phyloP scores from a whole-genome alignment of 2,113 vertebrate genomes.

The Chitala chitala region DNA sequence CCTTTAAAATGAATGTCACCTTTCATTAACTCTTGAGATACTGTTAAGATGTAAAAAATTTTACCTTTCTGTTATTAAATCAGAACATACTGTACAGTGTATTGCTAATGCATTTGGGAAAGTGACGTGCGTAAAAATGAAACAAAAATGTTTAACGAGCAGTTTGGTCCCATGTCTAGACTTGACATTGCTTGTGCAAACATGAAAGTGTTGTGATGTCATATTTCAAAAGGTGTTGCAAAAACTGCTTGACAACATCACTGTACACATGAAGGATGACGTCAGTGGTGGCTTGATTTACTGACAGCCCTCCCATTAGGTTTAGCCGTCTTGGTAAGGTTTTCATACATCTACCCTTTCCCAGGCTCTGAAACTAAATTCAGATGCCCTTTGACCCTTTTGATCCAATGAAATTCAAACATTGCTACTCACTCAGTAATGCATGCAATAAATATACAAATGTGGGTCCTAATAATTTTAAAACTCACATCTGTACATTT shows the following conservation, averaged over 20 bases:
- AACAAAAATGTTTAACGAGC: not conserved
- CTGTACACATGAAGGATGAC: not conserved
- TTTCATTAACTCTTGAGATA: too few species aligned
- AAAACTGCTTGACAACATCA: not conserved
- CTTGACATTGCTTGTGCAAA: not conserved
- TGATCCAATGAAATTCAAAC: not conserved
- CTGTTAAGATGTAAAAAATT: too few species aligned
- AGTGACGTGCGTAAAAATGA: not conserved
- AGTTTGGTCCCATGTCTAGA: not conserved
- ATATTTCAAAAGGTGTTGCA: too few species aligned
- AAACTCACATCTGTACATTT: not conserved
- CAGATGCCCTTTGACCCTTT: constrained; percentile 1
- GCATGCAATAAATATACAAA: not conserved
- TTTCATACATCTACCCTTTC: not conserved
- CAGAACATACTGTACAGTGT: too few species aligned
- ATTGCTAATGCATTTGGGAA: not conserved
- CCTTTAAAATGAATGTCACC: too few species aligned
- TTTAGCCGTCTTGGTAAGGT: not conserved
- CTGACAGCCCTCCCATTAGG: not conserved
- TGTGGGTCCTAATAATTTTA: not conserved
- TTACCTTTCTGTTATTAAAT: too few species aligned
- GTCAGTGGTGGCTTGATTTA: not conserved
- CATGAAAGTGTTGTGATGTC: not conserved
- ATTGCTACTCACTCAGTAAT: not conserved
- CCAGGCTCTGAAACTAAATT: not conserved